These are phyloP conservation scores for Corydoras sp. DNA, from an alignment of 2,113 vertebrate genomes.

Conservation along the genomic window DNA sequence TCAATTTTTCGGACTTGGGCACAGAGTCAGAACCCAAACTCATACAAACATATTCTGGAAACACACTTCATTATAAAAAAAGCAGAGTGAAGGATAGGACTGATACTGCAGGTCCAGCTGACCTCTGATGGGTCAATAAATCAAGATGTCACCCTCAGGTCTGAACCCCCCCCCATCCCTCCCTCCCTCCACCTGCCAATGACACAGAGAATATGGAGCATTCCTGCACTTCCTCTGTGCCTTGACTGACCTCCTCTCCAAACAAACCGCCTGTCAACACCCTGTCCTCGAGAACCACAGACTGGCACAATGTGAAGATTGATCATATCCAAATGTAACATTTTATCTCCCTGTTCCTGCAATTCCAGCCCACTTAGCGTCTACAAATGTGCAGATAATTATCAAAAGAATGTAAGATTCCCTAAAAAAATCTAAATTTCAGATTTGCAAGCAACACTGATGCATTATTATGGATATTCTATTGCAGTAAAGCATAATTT, in stretches of 20 bases:
- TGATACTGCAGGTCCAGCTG: conserved; percentile 52
- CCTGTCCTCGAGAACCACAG: conserved; percentile 62
- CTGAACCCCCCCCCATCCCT: conserved; percentile 22
- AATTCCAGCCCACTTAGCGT: conserved; percentile 31
- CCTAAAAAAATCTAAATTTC: no score
- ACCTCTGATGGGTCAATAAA: conserved; percentile 64
- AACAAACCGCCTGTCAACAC: conserved; percentile 68
- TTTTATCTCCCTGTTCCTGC: conserved; percentile 48
- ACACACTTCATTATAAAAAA: conserved; percentile 26
- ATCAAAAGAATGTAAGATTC: no score
- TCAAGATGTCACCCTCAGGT: conserved; percentile 63
- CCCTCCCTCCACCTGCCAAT: conserved; percentile 62
- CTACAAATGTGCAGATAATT: background rate
- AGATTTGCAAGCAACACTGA: no score
- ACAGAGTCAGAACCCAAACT: conserved; percentile 20
- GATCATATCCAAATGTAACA: conserved; percentile 62
- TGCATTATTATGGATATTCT: no score
- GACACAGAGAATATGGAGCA: conserved; percentile 65
- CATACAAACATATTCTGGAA: conserved; percentile 5
- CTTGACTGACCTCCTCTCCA: conserved; percentile 62
- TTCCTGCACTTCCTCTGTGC: conserved; percentile 65
- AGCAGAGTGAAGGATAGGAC: conserved; percentile 10
- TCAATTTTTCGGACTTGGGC: conserved; percentile 28
- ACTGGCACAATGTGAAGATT: conserved; percentile 63
- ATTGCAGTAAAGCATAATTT: no score